Evolutionary conservation across 1,140 invertebrate genomes (phyloP).

Genomic region (Micrasema minimum): DNA sequence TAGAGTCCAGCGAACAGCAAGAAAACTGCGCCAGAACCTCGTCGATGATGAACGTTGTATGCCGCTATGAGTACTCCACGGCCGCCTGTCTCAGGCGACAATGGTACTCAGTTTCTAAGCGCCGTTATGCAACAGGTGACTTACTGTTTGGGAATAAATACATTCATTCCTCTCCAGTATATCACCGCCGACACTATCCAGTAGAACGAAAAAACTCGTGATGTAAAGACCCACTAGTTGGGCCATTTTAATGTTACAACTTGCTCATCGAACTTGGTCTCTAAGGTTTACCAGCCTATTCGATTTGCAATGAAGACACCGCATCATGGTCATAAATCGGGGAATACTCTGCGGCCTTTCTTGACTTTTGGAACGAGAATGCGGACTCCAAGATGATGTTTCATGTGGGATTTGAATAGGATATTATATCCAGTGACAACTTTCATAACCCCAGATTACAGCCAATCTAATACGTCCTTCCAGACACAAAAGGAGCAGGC

Average conservation of each 20-base stretch:
- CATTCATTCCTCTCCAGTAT: conserved; percentile 56
- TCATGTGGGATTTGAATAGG: too few species aligned
- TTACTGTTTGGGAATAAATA: conserved; percentile 51
- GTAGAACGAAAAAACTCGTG: conserved; percentile 58
- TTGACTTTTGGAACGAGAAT: conserved; percentile 58
- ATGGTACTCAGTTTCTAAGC: too few species aligned
- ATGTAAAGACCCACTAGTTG: conserved; percentile 59
- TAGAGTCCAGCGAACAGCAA: conserved; percentile 56
- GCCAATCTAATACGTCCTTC: too few species aligned
- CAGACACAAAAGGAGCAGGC: too few species aligned
- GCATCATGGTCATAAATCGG: conserved; percentile 56
- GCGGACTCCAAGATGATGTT: conserved; percentile 48
- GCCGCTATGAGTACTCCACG: conserved; percentile 57
- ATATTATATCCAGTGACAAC: too few species aligned
- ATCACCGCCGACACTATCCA: conserved; percentile 58
- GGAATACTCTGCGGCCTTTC: conserved; percentile 59
- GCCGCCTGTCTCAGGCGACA: conserved; percentile 57
- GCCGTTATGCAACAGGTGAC: conserved; percentile 56
- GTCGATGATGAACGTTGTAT: conserved; percentile 58
- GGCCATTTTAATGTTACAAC: conserved; percentile 53
- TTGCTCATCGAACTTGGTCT: conserved; percentile 57
- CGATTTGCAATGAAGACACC: conserved; percentile 61
- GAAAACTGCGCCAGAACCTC: conserved; percentile 56
- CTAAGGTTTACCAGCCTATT: conserved; percentile 56
- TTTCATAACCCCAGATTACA: too few species aligned